Evolutionary conservation across 1,140 invertebrate species (phyloP).

Genomic region (Batillaria attramentaria): DNA sequence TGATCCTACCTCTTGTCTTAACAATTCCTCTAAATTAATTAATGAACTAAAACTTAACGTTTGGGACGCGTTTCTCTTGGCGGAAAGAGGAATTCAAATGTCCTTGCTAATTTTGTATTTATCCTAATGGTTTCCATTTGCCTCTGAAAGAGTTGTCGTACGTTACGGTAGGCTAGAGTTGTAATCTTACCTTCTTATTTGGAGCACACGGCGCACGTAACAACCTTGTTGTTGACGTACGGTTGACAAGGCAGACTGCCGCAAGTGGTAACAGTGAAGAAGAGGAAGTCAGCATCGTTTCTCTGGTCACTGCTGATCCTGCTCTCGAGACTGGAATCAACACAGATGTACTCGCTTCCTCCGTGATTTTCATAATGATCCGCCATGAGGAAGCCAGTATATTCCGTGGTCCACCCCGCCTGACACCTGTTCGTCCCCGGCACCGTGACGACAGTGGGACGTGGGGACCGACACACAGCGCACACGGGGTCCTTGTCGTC

Average conservation of each 20-base stretch:
- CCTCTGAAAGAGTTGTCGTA: no score
- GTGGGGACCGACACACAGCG: slow-evolving; percentile 1
- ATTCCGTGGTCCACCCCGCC: slow-evolving; percentile 22
- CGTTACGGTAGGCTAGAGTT: no score
- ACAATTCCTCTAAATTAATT: no score
- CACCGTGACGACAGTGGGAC: neutral
- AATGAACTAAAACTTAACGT: no score
- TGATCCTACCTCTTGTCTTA: no score
- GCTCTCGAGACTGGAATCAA: slow-evolving; percentile 3
- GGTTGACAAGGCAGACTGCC: slow-evolving; percentile 45
- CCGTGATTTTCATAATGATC: neutral
- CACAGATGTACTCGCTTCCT: slow-evolving; percentile 9
- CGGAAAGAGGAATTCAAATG: no score
- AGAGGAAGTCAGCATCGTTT: neutral
- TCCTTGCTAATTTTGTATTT: no score
- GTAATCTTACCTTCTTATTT: slow-evolving; percentile 8
- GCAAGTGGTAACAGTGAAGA: slow-evolving; percentile 21
- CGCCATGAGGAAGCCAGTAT: slow-evolving; percentile 19
- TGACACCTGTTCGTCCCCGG: slow-evolving; percentile 11
- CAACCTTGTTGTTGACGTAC: slow-evolving; percentile 33
- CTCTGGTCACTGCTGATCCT: neutral
- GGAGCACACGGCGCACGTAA: slow-evolving; percentile 41
- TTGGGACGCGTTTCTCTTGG: no score
- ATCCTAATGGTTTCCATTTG: no score
- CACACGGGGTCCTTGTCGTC: slow-evolving; percentile 10